phyloP scores from a whole-genome alignment of 2,888 invertebrate genomes.

The Cancer borealis region DNA sequence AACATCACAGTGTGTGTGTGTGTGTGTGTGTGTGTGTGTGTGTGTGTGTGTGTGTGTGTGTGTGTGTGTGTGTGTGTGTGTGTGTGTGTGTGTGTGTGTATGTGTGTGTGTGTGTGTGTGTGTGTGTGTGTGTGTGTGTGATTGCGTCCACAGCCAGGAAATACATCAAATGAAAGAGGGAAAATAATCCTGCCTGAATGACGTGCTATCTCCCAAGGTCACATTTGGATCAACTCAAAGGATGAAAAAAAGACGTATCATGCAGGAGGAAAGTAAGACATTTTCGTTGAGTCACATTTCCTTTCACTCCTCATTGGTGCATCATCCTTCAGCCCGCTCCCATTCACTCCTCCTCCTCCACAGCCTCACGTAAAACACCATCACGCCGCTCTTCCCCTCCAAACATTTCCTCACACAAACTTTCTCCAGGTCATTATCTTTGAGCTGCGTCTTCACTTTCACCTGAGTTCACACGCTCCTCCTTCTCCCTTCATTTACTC shows the following conservation, averaged over 20 bases:
- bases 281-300: neutral
- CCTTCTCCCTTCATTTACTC: neutral
- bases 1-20: neutral
- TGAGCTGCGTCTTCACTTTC: constrained; percentile 8
- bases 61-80: too few species aligned
- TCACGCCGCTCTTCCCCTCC: neutral
- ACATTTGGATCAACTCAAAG: neutral
- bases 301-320: neutral
- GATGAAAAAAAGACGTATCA: neutral
- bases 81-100: too few species aligned
- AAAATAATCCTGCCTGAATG: neutral
- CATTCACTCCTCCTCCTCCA: neutral
- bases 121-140: too few species aligned
- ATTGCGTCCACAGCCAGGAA: neutral
- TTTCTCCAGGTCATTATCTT: neutral
- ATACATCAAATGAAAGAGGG: neutral
- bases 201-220: neutral
- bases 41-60: too few species aligned
- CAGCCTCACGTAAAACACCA: neutral
- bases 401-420: neutral
- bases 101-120: too few species aligned
- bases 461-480: neutral
- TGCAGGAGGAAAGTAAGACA: neutral
- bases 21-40: too few species aligned
- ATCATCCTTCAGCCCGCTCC: neutral